These are phyloP conservation scores for Nezara viridula DNA, from an alignment of 2,888 invertebrate species.

Conservation along the genomic window DNA sequence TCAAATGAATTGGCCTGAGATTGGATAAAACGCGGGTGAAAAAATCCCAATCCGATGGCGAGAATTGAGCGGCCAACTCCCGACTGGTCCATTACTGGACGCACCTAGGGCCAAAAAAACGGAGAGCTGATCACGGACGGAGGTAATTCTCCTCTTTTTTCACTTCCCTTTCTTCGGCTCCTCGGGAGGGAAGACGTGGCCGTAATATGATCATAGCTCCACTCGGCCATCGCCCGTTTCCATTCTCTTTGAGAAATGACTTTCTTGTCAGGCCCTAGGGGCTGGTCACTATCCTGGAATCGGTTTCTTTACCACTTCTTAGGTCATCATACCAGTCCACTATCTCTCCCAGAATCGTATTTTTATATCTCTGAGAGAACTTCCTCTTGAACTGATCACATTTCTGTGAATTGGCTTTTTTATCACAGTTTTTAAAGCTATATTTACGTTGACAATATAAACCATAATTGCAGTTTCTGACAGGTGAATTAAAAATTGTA, in stretches of 20 bases:
- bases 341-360: background rate
- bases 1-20: background rate
- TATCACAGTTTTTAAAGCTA: background rate
- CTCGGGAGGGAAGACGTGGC: background rate
- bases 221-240: background rate
- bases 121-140: background rate
- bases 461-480: too few relatives aligned
- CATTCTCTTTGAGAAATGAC: conserved; percentile 40
- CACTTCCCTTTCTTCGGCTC: conserved; percentile 11
- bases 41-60: background rate
- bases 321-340: background rate
- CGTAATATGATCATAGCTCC: conserved; percentile 5
- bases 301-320: conserved; percentile 9
- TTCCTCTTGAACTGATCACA: background rate
- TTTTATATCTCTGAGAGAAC: background rate
- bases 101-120: background rate
- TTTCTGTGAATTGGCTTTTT: background rate
- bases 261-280: background rate
- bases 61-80: background rate
- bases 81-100: background rate
- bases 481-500: too few relatives aligned
- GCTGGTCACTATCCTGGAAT: background rate
- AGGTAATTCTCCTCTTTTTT: background rate
- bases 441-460: too few relatives aligned
- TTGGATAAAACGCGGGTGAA: background rate